Evolutionary conservation across 2,113 vertebrate genomes (phyloP).

Genomic region (Leucopsar rothschildi): DNA sequence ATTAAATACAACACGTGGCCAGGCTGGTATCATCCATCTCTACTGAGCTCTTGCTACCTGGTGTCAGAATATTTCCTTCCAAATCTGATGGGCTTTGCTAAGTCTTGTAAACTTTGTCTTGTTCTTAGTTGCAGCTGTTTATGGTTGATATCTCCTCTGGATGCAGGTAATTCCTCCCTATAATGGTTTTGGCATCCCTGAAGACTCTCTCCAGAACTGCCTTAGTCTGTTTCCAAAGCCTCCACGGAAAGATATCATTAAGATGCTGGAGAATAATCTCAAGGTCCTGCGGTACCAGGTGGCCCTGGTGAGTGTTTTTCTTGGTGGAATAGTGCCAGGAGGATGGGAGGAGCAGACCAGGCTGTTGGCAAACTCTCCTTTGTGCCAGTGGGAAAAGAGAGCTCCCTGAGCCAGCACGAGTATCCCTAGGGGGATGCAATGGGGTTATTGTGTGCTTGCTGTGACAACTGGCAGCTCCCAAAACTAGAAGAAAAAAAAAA

Average conservation of each 20-base stretch:
- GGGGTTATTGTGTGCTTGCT: neutral
- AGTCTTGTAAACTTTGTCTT: neutral
- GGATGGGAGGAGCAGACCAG: neutral
- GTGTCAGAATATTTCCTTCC: neutral
- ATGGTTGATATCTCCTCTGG: neutral
- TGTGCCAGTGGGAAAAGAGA: neutral
- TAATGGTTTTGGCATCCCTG: conserved; percentile 88
- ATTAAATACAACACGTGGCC: neutral
- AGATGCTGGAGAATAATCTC: conserved; percentile 83
- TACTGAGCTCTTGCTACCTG: neutral
- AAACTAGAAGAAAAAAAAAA: neutral
- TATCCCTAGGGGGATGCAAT: neutral
- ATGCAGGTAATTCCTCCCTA: conserved; percentile 87
- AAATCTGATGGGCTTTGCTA: neutral
- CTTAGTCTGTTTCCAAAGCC: conserved; percentile 82
- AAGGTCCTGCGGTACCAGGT: conserved; percentile 84
- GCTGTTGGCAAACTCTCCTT: neutral
- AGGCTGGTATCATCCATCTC: neutral
- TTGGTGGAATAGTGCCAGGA: neutral
- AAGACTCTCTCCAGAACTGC: conserved; percentile 93
- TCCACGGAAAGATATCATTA: conserved; percentile 81
- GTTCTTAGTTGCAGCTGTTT: neutral
- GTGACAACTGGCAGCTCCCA: neutral
- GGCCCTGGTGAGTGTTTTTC: conserved; percentile 76
- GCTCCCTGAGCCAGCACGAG: rapidly evolving